Percentiles rank a stretch among this genome's conserved stretches.
phyloP scores from a whole-genome alignment of 53 echinoderm and acorn worm genomes.

The Holothuria leucospilota region DNA sequence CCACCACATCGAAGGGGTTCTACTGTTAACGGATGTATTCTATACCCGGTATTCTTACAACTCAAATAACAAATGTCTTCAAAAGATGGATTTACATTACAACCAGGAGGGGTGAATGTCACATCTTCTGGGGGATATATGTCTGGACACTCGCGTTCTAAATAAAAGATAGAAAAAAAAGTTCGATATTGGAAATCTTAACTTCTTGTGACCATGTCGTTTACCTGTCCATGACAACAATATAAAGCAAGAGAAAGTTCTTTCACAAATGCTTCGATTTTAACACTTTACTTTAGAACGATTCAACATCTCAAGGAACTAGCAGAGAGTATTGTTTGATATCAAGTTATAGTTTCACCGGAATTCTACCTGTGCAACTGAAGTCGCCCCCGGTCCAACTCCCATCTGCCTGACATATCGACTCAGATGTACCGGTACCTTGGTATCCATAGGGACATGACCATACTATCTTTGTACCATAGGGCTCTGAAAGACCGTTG shows the following conservation, averaged over 20 bases:
- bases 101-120: not conserved
- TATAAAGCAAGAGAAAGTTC: no score
- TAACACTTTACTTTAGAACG: no score
- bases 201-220: no score
- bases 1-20: not conserved
- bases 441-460: not conserved
- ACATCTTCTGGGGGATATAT: not conserved
- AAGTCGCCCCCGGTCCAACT: not conserved
- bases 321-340: no score
- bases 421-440: not conserved
- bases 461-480: not conserved
- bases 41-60: not conserved
- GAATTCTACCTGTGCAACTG: not conserved
- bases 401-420: not conserved
- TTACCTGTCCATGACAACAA: no score
- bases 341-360: no score
- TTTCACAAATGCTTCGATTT: no score
- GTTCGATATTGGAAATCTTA: no score
- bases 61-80: constrained; percentile 14
- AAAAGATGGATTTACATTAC: not conserved
- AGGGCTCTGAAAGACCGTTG: not conserved
- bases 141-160: not conserved
- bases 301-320: no score
- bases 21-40: not conserved
- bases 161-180: no score